These are phyloP conservation scores for Lamellibrachia luymesi DNA, from an alignment of 1,140 invertebrate species.

Conservation along the genomic window DNA sequence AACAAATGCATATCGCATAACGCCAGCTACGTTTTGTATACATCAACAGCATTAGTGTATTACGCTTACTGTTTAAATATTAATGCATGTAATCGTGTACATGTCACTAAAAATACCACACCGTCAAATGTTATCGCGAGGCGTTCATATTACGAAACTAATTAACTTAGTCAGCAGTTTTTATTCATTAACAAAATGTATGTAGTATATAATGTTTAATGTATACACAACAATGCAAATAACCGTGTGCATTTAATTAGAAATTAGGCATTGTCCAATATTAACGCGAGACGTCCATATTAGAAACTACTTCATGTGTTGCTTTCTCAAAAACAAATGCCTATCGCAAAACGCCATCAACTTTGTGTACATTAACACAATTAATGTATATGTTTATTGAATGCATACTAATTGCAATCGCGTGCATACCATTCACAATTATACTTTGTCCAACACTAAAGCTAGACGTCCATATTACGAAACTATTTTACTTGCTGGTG, in stretches of 20 bases:
- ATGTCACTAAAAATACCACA: neutral
- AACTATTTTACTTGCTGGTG: neutral
- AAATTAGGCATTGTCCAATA: no score
- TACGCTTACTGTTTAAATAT: neutral
- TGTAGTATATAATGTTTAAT: neutral
- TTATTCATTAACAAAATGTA: neutral
- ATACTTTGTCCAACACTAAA: neutral
- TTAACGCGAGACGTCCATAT: neutral
- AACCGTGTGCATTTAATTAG: neutral
- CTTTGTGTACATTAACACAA: neutral
- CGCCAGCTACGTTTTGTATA: neutral
- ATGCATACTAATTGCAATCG: neutral
- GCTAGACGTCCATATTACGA: neutral
- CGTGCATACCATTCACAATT: neutral
- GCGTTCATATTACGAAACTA: neutral
- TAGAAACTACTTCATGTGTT: neutral
- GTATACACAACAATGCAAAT: neutral
- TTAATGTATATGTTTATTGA: neutral
- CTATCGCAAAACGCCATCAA: neutral
- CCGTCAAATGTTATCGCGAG: no score
- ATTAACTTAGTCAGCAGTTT: neutral
- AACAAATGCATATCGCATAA: no score
- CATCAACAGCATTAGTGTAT: neutral
- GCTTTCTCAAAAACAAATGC: neutral
- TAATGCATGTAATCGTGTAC: neutral